Evolutionary conservation across 2,113 vertebrate species (phyloP), one percentile per base, ranked within the genome.

Genomic region (Eudyptes chrysolophus): DNA sequence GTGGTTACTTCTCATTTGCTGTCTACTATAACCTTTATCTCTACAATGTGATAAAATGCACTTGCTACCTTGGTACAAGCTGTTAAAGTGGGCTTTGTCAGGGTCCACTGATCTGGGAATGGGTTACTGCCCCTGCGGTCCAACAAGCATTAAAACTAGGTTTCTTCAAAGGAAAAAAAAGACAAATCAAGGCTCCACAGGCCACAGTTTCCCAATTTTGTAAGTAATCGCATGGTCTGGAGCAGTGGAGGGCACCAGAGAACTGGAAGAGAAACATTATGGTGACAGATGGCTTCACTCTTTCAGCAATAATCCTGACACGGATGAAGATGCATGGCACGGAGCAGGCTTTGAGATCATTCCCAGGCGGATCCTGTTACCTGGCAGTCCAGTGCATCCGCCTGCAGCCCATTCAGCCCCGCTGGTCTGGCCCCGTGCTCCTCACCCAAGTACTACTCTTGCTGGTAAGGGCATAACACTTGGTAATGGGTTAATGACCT

Each of bases 241-340:
- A 95, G 84, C 81, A 68, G 76, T 30, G 79, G 62, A 95, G 55
- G 55, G 58, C 70, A 95, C 51, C 0, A 1, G 52, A 75, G 85
- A 81, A 75, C 44, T 80, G 83, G 60, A 96, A 89, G 57, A 74
- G n/a, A 40, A 57, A 54, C 57, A 51, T 90, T 75, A 90, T 0
- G 0, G 49, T 92, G 80, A 95, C 94, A 96, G 75, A 95, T 94
- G 90, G 72, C 70, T 78, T 85, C 13, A 5, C 36, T 86, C 89
- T 86, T 94, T 57, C 92, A 94, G 85, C 87, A 92, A 96, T 96
- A 95, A 97, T 80, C 26, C 34, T 95, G 96, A 96, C 91, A 80
- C 6, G 52, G 94, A 94, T 96, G 78, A 96, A 95, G 97, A 96
- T 84, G 44, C 54, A 95, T 91, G 76, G 29, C 72, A 80, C 0